A percentile compares a stretch with the other conserved stretches of the same genome.
These are phyloP conservation scores for Sebastes kiyomatsui DNA, from an alignment of 2,797 vertebrate genomes.

Conservation along the genomic window DNA sequence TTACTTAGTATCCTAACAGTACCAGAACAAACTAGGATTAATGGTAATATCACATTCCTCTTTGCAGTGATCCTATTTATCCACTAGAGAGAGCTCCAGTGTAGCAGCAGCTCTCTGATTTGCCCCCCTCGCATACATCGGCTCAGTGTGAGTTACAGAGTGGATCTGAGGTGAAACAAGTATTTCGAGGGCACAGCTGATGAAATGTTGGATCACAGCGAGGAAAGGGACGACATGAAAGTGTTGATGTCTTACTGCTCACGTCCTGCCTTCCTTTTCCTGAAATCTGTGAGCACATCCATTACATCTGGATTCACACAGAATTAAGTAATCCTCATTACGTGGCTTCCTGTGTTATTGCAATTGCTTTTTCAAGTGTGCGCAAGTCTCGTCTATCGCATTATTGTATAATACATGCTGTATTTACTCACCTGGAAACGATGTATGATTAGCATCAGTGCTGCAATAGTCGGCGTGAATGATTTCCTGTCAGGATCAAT, in stretches of 20 bases:
- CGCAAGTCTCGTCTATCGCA: slow-evolving; percentile 20
- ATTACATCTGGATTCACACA: slow-evolving; percentile 76
- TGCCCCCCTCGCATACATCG: neutral
- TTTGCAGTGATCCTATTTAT: neutral
- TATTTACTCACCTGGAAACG: slow-evolving; percentile 58
- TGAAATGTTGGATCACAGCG: slow-evolving; percentile 67
- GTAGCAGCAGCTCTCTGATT: neutral
- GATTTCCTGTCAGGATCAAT: slow-evolving; percentile 55
- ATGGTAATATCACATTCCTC: neutral
- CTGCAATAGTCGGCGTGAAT: slow-evolving; percentile 32
- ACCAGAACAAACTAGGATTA: neutral
- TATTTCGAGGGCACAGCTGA: slow-evolving; percentile 72
- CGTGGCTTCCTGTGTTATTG: slow-evolving; percentile 59
- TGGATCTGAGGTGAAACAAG: slow-evolving; percentile 58
- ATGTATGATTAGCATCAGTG: slow-evolving; percentile 2
- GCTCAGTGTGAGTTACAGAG: slow-evolving; percentile 19
- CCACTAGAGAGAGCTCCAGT: slow-evolving; percentile 73
- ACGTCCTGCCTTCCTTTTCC: slow-evolving; percentile 53
- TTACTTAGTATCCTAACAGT: neutral
- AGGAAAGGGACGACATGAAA: slow-evolving; percentile 71
- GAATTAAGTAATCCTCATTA: slow-evolving; percentile 67
- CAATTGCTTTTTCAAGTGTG: slow-evolving; percentile 50
- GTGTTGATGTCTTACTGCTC: slow-evolving; percentile 52
- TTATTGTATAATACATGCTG: slow-evolving; percentile 52
- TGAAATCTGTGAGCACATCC: slow-evolving; percentile 50